Base-by-base conservation (phyloP, 2,797 vertebrate species). In the Ctenochaetus hawaiiensis region DNA sequence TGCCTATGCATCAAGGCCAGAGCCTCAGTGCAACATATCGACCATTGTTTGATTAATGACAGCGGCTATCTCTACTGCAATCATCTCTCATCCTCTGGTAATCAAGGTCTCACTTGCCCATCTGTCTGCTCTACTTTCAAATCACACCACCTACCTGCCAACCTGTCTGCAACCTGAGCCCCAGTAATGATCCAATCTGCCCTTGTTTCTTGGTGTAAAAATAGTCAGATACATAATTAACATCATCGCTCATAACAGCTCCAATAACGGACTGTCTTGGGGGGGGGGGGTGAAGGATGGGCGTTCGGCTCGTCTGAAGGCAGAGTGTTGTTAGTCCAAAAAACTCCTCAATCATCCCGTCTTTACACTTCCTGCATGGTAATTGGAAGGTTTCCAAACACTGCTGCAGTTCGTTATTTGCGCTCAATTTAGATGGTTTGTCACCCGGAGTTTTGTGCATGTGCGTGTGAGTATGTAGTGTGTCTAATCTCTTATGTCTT, bases 191-290 rank as follows among this genome's bases (percentile, higher is more conserved):
- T 91, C 87, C 51, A 59, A 78, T 90, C 88, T 91, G 92, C 90
- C 92, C 92, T 91, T 92, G 88, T 92, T 91, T 91, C 86, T 72
- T 17, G 48, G 82, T 89, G 87, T 93, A 92, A 92, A 93, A 93
- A 93, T 92, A 93, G 90, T 91, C 78, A 59, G 86, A 90, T 89
- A 86, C 86, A 82, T 93, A 94, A 94, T 94, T 93, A 94, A 93
- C 91, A 92, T 88, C 93, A 94, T 94, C 90, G 83, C 86, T 94
- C 93, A 94, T 91, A 91, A 94, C 64, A 67, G 87, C 84, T 87
- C 87, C 89, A 83, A 91, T 93, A 93, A 91, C 84, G 75, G 86
- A 77, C 85, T 89, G 87, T 91, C 87, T 87, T 39, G n/a, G 17
- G 10, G 75, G 17, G 10, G 75, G 58, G 77, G 64, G 66, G 80